Percentiles rank a stretch among this genome's conserved stretches.
Evolutionary conservation across 2,797 vertebrate genomes (phyloP).

Genomic region (Lacerta agilis): DNA sequence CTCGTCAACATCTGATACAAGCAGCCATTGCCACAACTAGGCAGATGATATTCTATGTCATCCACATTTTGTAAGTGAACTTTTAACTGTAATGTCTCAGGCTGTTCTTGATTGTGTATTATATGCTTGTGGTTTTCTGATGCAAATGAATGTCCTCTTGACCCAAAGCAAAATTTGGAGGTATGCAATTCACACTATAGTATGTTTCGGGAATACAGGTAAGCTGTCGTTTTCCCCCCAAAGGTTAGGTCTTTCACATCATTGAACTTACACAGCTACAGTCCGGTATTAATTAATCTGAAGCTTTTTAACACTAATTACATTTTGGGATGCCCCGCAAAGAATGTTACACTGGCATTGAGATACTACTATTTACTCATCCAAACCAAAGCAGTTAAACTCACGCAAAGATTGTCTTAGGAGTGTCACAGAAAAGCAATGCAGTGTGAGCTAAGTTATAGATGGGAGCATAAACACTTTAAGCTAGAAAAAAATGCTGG

Average conservation of each 20-base stretch:
- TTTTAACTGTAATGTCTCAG: not conserved
- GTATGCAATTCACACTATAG: slow-evolving; percentile 23
- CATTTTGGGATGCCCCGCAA: slow-evolving; percentile 27
- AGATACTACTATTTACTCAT: slow-evolving; percentile 24
- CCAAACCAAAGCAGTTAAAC: slow-evolving; percentile 34
- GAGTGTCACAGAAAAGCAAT: slow-evolving; percentile 30
- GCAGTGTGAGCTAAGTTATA: not conserved
- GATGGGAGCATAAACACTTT: not conserved
- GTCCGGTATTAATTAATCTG: slow-evolving; percentile 21
- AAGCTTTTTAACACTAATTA: not conserved
- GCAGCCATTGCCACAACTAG: not conserved
- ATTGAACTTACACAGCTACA: not conserved
- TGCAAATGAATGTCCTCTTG: not conserved
- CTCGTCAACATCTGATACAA: not conserved
- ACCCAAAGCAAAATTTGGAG: slow-evolving; percentile 30
- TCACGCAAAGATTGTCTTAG: slow-evolving; percentile 29
- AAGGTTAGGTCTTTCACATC: not conserved
- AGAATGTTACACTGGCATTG: slow-evolving; percentile 30
- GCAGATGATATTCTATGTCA: not conserved
- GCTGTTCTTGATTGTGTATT: slow-evolving; percentile 10
- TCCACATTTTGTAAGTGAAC: not conserved
- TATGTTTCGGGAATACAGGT: slow-evolving; percentile 1
- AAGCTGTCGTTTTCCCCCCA: slow-evolving; percentile 34
- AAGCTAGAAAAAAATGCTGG: slow-evolving; percentile 8
- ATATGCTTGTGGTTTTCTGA: not conserved